A percentile compares a stretch with the other conserved stretches of the same genome.
Conservation (phyloP, 2,113 vertebrate genomes). For the Elephas maximus region DNA sequence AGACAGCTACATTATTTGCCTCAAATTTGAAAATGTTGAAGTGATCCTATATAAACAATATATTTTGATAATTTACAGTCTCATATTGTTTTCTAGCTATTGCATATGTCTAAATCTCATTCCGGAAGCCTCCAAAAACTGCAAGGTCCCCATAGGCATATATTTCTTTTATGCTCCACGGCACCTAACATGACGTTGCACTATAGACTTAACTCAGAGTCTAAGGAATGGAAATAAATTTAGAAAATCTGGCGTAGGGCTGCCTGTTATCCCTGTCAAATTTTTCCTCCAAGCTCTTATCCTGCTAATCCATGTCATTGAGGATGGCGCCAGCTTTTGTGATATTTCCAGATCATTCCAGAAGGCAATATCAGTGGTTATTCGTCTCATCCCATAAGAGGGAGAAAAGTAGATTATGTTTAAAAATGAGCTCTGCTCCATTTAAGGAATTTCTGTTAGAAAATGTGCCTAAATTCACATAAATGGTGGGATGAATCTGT, state of each 20-base stretch:
- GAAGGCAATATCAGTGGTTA: conserved; percentile 77
- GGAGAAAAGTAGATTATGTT: conserved; percentile 75
- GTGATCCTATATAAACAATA: neutral
- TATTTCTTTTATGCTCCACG: conserved; percentile 9
- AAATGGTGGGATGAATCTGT: conserved; percentile 46
- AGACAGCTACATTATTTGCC: neutral
- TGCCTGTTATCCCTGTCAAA: conserved; percentile 57
- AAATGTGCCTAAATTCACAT: conserved; percentile 78
- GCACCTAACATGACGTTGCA: neutral
- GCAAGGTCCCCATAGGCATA: neutral
- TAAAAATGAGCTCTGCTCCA: conserved; percentile 70
- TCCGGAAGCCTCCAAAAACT: neutral
- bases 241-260: conserved; percentile 46
- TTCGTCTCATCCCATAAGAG: conserved; percentile 76
- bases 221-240: conserved; percentile 51
- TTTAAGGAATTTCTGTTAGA: conserved; percentile 79
- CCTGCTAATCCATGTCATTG: conserved; percentile 34
- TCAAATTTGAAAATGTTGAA: neutral
- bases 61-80: conserved; percentile 36
- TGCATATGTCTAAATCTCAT: neutral
- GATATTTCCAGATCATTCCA: conserved; percentile 73
- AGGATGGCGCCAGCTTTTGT: conserved; percentile 61
- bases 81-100: conserved; percentile 39
- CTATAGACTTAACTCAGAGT: neutral
- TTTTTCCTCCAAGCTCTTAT: conserved; percentile 70